Percentiles rank a stretch among this genome's conserved stretches.
Evolutionary conservation across 2,888 invertebrate species (phyloP).

Genomic region (Sminthurinus aureus): DNA sequence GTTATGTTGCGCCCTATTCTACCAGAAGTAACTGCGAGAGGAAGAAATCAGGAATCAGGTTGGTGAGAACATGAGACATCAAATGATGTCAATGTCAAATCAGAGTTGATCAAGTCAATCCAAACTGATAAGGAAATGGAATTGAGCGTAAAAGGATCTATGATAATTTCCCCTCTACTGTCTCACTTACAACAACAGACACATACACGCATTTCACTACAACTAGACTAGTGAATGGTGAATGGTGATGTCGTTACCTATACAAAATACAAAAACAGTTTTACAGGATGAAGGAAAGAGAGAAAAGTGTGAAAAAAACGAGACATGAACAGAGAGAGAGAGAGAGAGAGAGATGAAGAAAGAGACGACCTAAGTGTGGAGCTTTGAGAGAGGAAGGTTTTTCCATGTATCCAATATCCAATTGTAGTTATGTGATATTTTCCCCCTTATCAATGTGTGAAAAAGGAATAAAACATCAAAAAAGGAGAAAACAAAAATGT

Average conservation of each 20-base stretch:
- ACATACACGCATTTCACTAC: not conserved
- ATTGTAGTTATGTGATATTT: slow-evolving; percentile 40
- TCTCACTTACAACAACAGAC: slow-evolving; percentile 12
- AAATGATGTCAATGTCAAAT: slow-evolving; percentile 58
- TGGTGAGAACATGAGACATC: slow-evolving; percentile 49
- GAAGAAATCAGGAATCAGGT: not conserved
- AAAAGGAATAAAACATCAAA: slow-evolving; percentile 60
- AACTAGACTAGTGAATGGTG: not conserved
- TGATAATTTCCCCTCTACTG: slow-evolving; percentile 44
- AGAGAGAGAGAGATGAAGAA: slow-evolving; percentile 1
- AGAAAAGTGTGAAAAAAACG: too few species aligned
- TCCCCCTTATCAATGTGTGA: slow-evolving; percentile 49
- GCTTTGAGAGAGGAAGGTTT: not conserved
- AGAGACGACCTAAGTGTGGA: slow-evolving; percentile 1
- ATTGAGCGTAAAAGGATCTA: slow-evolving; percentile 48
- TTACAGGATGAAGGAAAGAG: too few species aligned
- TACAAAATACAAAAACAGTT: not conserved
- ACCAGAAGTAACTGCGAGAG: not conserved
- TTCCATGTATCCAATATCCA: slow-evolving; percentile 24
- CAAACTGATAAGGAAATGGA: slow-evolving; percentile 52
- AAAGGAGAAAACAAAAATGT: slow-evolving; percentile 59
- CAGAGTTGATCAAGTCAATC: slow-evolving; percentile 59
- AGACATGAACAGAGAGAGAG: not conserved
- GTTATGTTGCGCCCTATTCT: not conserved
- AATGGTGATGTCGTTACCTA: not conserved